phyloP scores from a whole-genome alignment of 2,113 vertebrate species.

The Dromaius novaehollandiae region DNA sequence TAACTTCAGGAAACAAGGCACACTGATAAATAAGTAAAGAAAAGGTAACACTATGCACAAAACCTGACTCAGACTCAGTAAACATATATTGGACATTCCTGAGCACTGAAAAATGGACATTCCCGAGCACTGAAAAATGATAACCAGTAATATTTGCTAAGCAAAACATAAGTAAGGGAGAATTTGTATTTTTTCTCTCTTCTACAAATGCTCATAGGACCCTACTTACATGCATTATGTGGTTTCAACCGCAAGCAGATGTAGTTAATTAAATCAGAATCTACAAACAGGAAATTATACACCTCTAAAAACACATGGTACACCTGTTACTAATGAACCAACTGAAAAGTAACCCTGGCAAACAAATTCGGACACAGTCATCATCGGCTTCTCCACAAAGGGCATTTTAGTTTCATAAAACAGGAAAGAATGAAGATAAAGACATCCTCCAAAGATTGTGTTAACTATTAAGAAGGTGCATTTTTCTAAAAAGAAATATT shows the following conservation, averaged over 20 bases:
- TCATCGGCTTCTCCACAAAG: neutral
- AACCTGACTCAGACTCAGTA: neutral
- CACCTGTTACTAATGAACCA: conserved; percentile 45
- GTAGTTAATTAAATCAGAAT: conserved; percentile 46
- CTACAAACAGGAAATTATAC: conserved; percentile 45
- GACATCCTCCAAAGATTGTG: too few species aligned
- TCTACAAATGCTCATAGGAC: neutral
- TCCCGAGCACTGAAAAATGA: neutral
- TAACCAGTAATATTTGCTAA: neutral
- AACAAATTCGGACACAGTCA: neutral
- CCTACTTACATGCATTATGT: neutral
- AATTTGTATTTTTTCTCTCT: neutral
- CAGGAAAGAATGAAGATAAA: neutral
- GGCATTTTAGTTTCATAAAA: neutral
- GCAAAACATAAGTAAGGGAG: neutral
- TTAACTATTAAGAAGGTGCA: neutral
- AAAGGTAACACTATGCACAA: neutral
- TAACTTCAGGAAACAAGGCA: neutral
- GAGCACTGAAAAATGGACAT: neutral
- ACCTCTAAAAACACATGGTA: conserved; percentile 26
- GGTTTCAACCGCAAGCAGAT: conserved; percentile 10
- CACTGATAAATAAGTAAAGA: neutral
- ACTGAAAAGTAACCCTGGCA: conserved; percentile 2
- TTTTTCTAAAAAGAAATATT: neutral
- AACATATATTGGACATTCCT: neutral